Conservation (phyloP, 2,888 invertebrate genomes). For the Trisateles emortualis region DNA sequence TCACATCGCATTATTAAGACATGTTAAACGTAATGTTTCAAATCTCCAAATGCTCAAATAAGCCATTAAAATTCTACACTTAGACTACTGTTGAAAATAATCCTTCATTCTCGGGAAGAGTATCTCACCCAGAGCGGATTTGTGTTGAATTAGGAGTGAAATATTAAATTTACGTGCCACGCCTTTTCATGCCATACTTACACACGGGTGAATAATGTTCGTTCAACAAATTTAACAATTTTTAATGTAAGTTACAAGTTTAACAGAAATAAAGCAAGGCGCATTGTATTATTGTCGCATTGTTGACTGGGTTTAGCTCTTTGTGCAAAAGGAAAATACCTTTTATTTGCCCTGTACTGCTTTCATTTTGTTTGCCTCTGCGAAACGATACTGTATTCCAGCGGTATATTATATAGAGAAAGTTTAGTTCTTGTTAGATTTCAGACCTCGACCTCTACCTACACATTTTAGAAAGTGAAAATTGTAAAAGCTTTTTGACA, state of each 20-base stretch:
- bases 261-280: not conserved
- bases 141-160: slow-evolving; percentile 59
- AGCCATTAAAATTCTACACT: slow-evolving; percentile 27
- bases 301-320: slow-evolving; percentile 18
- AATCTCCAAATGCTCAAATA: not conserved
- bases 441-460: not conserved
- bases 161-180: slow-evolving; percentile 61
- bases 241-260: not conserved
- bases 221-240: slow-evolving; percentile 3
- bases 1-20: not conserved
- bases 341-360: slow-evolving; percentile 22
- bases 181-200: slow-evolving; percentile 25
- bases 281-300: slow-evolving; percentile 14
- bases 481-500: no score
- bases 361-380: slow-evolving; percentile 11
- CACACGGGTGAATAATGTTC: slow-evolving; percentile 18
- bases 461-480: no score
- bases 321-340: slow-evolving; percentile 7
- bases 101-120: slow-evolving; percentile 47
- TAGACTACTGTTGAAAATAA: slow-evolving; percentile 36
- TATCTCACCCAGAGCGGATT: slow-evolving; percentile 46
- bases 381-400: slow-evolving; percentile 8
- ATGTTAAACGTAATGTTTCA: not conserved
- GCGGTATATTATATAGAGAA: slow-evolving; percentile 5
- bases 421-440: slow-evolving; percentile 1